These are phyloP conservation scores for Balaenoptera acutorostrata DNA, from an alignment of 2,113 vertebrate species.

Conservation along the genomic window DNA sequence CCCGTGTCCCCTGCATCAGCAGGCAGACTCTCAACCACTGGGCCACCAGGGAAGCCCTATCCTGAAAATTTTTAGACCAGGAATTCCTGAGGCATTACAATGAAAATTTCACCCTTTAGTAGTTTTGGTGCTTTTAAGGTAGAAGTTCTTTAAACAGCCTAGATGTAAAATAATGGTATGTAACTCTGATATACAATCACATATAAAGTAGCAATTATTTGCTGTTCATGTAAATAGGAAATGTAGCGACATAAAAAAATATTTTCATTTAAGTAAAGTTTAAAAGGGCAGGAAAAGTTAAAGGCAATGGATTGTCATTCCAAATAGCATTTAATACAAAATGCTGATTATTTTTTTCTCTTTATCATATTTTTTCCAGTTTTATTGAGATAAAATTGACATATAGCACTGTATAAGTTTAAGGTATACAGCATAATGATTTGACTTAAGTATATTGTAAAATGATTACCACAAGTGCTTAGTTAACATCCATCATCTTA, in stretches of 20 bases:
- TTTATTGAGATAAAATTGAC: background rate
- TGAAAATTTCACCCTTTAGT: background rate
- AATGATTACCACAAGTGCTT: background rate
- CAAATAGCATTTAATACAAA: background rate
- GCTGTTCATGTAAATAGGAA: background rate
- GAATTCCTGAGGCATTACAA: background rate
- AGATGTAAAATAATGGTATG: background rate
- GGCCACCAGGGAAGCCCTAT: background rate
- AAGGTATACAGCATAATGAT: background rate
- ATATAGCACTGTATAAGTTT: background rate
- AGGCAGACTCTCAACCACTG: too few species aligned
- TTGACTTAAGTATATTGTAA: background rate
- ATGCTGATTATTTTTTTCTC: background rate
- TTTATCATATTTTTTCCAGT: background rate
- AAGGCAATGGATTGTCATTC: background rate
- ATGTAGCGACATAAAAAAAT: background rate
- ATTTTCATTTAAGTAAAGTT: background rate
- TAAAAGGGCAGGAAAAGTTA: background rate
- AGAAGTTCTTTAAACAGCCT: background rate
- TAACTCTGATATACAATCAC: background rate
- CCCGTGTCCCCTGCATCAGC: too few species aligned
- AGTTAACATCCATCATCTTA: background rate
- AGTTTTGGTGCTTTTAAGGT: conserved; percentile 4
- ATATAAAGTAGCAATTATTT: background rate
- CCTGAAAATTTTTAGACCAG: background rate